Evolutionary conservation across 1,140 invertebrate species (phyloP).

Genomic region (Myzus persicae): DNA sequence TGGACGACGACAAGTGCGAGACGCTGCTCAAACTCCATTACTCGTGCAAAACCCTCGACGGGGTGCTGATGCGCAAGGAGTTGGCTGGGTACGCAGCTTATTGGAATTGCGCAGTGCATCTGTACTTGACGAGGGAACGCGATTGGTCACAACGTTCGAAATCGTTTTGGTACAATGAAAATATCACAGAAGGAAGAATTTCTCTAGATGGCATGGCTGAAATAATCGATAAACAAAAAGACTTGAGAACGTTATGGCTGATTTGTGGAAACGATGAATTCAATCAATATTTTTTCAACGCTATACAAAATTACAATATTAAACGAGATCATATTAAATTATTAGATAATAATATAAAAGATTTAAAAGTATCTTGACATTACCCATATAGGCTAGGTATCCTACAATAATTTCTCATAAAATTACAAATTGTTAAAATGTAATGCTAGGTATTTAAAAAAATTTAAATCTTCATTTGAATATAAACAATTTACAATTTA

Average conservation of each 20-base stretch:
- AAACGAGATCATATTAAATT: neutral
- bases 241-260: constrained; percentile 24
- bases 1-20: constrained; percentile 72
- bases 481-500: no score
- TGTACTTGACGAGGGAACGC: constrained; percentile 34
- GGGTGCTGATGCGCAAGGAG: constrained; percentile 64
- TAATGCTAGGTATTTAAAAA: no score
- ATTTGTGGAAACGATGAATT: constrained; percentile 48
- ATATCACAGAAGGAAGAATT: constrained; percentile 29
- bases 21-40: constrained; percentile 67
- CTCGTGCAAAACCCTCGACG: constrained; percentile 67
- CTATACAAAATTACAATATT: neutral
- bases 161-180: constrained; percentile 53
- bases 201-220: neutral
- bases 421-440: no score
- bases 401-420: neutral
- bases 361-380: neutral
- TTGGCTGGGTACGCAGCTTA: neutral
- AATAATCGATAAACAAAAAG: neutral
- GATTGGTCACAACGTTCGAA: constrained; percentile 42
- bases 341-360: constrained; percentile 9
- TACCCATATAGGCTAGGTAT: no score
- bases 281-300: constrained; percentile 1
- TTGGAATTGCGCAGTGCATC: constrained; percentile 32
- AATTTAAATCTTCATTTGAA: no score